Evolutionary conservation across 2,797 vertebrate species (phyloP).

Genomic region (Sparus aurata): DNA sequence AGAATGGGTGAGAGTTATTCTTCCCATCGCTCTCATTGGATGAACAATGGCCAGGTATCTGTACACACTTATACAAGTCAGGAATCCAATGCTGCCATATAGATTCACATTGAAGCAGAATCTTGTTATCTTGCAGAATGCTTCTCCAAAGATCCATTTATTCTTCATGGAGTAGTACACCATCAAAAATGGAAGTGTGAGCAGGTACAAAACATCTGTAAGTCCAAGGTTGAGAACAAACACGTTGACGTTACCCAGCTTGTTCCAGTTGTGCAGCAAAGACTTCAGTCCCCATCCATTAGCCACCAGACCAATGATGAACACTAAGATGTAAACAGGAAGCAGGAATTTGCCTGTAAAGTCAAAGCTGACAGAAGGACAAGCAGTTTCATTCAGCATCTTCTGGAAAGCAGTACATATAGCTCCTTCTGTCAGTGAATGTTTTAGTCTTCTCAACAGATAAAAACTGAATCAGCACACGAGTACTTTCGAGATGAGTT

Average conservation of each 20-base stretch:
- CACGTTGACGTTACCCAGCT: slow-evolving; percentile 71
- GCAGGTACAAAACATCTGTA: slow-evolving; percentile 87
- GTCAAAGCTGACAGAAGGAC: slow-evolving; percentile 31
- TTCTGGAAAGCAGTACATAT: neutral
- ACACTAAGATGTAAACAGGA: slow-evolving; percentile 80
- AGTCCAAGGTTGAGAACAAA: slow-evolving; percentile 87
- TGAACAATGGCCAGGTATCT: slow-evolving; percentile 43
- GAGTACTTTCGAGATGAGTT: neutral
- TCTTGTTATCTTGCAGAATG: slow-evolving; percentile 84
- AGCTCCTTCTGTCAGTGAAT: no score
- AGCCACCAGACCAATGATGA: slow-evolving; percentile 81
- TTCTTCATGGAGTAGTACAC: slow-evolving; percentile 77
- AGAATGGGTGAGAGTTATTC: slow-evolving; percentile 63
- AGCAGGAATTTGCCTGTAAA: slow-evolving; percentile 81
- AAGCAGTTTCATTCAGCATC: slow-evolving; percentile 24
- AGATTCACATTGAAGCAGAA: no score
- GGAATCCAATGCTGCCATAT: no score
- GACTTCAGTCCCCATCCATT: slow-evolving; percentile 86
- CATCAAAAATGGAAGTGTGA: slow-evolving; percentile 87
- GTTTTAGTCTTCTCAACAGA: no score
- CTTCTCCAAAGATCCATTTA: slow-evolving; percentile 83
- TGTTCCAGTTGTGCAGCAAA: slow-evolving; percentile 73
- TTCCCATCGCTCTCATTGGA: slow-evolving; percentile 81
- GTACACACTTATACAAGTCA: no score
- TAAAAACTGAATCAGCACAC: no score